These are phyloP conservation scores for Pyrocephalus nanus DNA, from an alignment of 2,797 vertebrate species.

Conservation along the genomic window DNA sequence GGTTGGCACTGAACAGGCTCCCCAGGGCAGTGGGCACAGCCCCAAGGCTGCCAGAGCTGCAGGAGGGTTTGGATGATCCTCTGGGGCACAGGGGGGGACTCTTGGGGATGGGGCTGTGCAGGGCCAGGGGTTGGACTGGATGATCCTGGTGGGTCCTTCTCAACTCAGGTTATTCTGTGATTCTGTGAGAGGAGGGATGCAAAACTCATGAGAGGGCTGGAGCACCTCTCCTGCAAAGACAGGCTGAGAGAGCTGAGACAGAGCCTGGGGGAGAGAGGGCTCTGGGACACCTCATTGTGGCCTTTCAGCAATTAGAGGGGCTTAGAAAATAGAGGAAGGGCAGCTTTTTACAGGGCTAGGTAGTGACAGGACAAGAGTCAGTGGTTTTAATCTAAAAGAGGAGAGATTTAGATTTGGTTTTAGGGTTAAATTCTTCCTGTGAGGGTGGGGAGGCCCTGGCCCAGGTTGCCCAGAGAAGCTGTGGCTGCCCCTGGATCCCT, in stretches of 20 bases:
- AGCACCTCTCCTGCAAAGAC: not conserved
- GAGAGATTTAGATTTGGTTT: not conserved
- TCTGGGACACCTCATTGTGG: not conserved
- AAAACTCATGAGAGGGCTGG: not conserved
- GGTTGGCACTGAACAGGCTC: not conserved
- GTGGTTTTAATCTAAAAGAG: not conserved
- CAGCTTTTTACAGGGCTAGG: not conserved
- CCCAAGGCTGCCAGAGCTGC: not conserved
- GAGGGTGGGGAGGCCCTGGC: not conserved
- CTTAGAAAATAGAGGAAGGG: not conserved
- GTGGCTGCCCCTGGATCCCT: not conserved
- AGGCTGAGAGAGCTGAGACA: not conserved
- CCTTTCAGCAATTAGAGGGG: not conserved
- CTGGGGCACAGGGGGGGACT: not conserved
- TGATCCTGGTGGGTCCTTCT: too few species aligned
- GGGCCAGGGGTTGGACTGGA: not conserved
- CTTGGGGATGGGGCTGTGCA: not conserved
- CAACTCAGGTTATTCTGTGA: rapidly evolving
- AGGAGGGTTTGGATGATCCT: not conserved
- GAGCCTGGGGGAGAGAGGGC: not conserved
- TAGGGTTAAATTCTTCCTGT: not conserved
- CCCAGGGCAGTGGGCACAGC: not conserved
- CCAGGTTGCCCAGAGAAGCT: not conserved
- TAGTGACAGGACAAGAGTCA: not conserved
- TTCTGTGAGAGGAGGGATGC: not conserved